Percentiles rank a stretch among this genome's conserved stretches.
Evolutionary conservation across 2,888 invertebrate species (phyloP).

Genomic region (Erannis defoliaria): DNA sequence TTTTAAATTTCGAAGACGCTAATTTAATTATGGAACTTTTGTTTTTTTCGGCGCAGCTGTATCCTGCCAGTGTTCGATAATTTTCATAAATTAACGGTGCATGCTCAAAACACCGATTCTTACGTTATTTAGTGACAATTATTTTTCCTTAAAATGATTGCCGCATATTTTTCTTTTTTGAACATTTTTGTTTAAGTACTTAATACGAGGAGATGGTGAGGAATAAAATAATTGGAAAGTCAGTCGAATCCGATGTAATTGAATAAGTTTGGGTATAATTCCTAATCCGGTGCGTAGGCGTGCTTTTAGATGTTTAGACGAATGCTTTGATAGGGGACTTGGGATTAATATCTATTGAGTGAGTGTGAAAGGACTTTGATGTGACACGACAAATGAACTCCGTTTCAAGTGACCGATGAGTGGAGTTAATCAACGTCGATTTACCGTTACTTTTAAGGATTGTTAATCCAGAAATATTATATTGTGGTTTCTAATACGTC

Average conservation of each 20-base stretch:
- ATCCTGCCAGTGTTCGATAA: constrained; percentile 72
- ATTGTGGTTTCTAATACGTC: background rate
- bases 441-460: constrained; percentile 38
- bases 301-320: constrained; percentile 52
- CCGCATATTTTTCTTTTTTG: constrained; percentile 41
- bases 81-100: constrained; percentile 72
- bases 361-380: constrained; percentile 69
- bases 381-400: constrained; percentile 69
- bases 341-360: constrained; percentile 69
- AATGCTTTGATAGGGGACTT: constrained; percentile 62
- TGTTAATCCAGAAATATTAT: constrained; percentile 39
- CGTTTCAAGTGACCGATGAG: constrained; percentile 46
- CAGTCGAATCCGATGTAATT: constrained; percentile 37
- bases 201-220: constrained; percentile 11
- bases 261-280: constrained; percentile 48
- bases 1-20: constrained; percentile 80
- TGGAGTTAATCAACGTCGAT: constrained; percentile 43
- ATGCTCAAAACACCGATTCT: constrained; percentile 45
- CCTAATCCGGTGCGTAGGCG: constrained; percentile 63
- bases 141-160: constrained; percentile 48
- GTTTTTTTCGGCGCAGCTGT: constrained; percentile 71
- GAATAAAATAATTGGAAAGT: constrained; percentile 38
- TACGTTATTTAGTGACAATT: constrained; percentile 49
- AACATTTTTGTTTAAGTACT: constrained; percentile 44
- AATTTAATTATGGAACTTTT: constrained; percentile 82